phyloP scores from a whole-genome alignment of 2,888 invertebrate genomes.

The Stenchaetothrips biformis region DNA sequence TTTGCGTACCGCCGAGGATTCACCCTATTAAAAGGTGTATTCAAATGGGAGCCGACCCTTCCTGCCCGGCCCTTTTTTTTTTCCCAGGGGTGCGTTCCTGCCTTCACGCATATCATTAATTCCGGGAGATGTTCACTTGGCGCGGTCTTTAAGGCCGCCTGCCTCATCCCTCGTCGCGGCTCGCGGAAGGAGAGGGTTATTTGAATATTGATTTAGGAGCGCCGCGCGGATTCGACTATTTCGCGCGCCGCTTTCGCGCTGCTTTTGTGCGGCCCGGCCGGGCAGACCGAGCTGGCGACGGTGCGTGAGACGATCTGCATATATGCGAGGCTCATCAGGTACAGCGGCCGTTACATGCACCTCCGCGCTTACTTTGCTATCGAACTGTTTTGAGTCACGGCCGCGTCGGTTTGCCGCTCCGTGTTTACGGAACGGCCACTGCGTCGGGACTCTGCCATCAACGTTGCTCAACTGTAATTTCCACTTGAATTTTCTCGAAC shows the following conservation, averaged over 20 bases:
- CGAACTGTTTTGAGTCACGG: no score
- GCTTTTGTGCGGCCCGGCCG: neutral
- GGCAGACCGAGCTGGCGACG: neutral
- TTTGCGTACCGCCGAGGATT: conserved; percentile 12
- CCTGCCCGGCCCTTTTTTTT: neutral
- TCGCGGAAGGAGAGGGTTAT: neutral
- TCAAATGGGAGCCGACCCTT: neutral
- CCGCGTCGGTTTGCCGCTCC: no score
- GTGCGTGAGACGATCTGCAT: conserved; percentile 18
- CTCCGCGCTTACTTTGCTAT: no score
- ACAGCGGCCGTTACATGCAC: no score
- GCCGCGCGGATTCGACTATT: conserved; percentile 13
- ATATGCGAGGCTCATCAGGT: neutral
- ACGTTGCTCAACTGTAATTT: no score
- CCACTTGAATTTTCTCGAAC: no score
- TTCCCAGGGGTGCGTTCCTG: conserved; percentile 13
- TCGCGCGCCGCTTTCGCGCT: neutral
- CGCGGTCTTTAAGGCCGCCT: conserved; percentile 3
- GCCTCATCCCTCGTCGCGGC: neutral
- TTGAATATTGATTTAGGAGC: conserved; percentile 22
- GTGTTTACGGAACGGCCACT: no score
- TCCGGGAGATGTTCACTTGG: conserved; percentile 19
- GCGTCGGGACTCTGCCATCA: no score
- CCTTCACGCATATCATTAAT: conserved; percentile 11
- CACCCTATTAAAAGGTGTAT: conserved; percentile 25